Evolutionary conservation across 2,113 vertebrate genomes (phyloP).

Genomic region (Carollia perspicillata): DNA sequence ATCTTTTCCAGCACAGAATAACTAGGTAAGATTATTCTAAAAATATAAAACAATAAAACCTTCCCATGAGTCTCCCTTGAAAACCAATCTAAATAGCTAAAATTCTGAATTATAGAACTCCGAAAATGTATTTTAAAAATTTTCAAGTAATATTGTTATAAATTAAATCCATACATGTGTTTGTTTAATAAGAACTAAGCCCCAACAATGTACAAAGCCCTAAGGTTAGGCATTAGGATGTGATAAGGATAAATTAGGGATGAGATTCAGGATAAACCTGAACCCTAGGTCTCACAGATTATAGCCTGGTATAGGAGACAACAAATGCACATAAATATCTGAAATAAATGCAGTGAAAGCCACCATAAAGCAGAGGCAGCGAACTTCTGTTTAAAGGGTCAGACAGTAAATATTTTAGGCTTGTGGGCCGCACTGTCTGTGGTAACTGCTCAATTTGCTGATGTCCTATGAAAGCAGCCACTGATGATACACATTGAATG

Average conservation of each 20-base stretch:
- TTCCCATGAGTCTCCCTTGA: background rate
- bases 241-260: background rate
- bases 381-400: background rate
- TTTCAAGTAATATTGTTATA: background rate
- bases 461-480: background rate
- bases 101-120: conserved; percentile 11
- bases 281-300: background rate
- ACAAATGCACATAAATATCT: background rate
- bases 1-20: background rate
- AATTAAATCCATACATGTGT: background rate
- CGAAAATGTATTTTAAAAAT: background rate
- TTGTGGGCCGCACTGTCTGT: background rate
- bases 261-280: background rate
- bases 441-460: background rate
- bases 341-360: background rate
- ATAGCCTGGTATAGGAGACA: background rate
- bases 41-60: background rate
- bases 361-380: background rate
- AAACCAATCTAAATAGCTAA: background rate
- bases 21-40: background rate
- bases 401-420: background rate
- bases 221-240: background rate
- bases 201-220: background rate
- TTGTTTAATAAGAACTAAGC: background rate
- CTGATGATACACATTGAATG: background rate